phyloP scores from a whole-genome alignment of 2,113 vertebrate species.

The Peromyscus polionotus region DNA sequence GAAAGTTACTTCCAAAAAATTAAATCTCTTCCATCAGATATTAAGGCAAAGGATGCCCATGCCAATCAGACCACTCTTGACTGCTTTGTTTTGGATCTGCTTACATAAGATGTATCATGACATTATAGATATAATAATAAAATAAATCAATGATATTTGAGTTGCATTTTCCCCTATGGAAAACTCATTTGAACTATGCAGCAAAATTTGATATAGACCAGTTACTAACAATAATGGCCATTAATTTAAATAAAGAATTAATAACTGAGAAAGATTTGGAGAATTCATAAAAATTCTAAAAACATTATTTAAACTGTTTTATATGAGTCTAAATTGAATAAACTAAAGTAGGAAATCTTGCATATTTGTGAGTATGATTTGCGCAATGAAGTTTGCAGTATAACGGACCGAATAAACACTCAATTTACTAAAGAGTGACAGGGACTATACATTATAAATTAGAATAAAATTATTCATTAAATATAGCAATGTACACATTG shows the following conservation, averaged over 20 bases:
- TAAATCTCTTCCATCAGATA: not conserved
- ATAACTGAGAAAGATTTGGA: not conserved
- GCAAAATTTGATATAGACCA: not conserved
- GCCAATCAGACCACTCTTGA: rapidly evolving
- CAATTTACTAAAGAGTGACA: not conserved
- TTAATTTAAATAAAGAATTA: slow-evolving; percentile 39
- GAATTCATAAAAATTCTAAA: not conserved
- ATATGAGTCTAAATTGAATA: slow-evolving; percentile 7
- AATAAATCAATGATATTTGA: slow-evolving; percentile 12
- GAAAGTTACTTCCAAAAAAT: not conserved
- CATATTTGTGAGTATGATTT: not conserved
- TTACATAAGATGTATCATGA: not conserved
- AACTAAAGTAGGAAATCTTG: slow-evolving; percentile 23
- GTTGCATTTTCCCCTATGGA: not conserved
- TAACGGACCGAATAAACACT: not conserved
- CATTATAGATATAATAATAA: not conserved
- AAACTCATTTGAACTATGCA: slow-evolving; percentile 12
- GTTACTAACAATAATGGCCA: not conserved
- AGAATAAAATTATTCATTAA: not conserved
- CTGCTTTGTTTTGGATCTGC: not conserved
- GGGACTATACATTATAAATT: not conserved
- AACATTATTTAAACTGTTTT: not conserved
- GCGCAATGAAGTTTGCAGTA: slow-evolving; percentile 31
- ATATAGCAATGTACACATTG: not conserved
- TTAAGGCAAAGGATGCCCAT: rapidly evolving